Base-by-base conservation (phyloP, 1,140 invertebrate species). In the Lineus longissimus region DNA sequence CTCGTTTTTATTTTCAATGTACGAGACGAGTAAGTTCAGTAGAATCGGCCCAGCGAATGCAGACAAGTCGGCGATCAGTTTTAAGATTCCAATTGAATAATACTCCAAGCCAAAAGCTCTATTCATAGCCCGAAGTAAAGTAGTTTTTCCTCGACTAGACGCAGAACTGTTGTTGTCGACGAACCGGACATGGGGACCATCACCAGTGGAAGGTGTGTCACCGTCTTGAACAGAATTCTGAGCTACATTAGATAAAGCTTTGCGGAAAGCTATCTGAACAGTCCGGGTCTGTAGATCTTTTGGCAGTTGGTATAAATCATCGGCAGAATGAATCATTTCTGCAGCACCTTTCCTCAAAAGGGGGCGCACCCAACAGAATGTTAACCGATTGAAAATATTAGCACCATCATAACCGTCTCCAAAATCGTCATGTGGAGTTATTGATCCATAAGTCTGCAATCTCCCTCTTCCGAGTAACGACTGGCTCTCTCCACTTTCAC, bases 1-100 rank as follows among this genome's bases (percentile, higher is more conserved):
- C 69, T 90, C 86, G 54, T 84, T 71, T 76, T 86, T 86, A 72
- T 89, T 86, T 79, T 94, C 90, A 59, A 96, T 88, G 78, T 90
- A 95, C 22, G 81, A 83, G 7, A 97, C 87, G 4, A 97, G 81
- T 73, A 84, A 85, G 80, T 92, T 93, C 0, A 99, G 83, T 17
- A 99, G 82, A 41, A 99, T 81, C 0, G 96, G 96, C 1, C 91
- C 91, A 55, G 89, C 87, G 85, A 98, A 98, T 19, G 88, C 88
- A 36, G 89, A 84, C 64, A 86, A 84, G 80, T 98, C 95, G 2
- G 89, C 87, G 2, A 91, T 73, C 29, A 99, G 84, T 80, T 94
- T 93, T 2, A 97, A 76, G 63, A 96, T 76, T 30, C 95, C 96
- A 74, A 97, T 87, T 19, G 86, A 84, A 74, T 95, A 94, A 84